phyloP scores from a whole-genome alignment of 2,113 vertebrate genomes.

The Saimiri boliviensis region DNA sequence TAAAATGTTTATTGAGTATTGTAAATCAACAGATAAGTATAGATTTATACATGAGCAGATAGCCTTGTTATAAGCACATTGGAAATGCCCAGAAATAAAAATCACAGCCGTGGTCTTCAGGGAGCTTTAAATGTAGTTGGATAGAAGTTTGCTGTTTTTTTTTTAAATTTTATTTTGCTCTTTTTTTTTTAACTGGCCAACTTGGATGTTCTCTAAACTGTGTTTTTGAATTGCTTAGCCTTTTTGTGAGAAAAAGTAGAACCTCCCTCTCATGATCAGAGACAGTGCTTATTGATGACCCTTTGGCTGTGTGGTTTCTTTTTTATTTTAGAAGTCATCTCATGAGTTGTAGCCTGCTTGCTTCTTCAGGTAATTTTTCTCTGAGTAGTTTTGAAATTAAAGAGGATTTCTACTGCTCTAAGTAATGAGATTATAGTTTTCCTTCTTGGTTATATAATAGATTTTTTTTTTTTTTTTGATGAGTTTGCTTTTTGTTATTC shows the following conservation, averaged over 20 bases:
- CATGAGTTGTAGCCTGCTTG: neutral
- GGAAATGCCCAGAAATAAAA: neutral
- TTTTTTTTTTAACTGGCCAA: neutral
- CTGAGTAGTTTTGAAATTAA: constrained; percentile 19
- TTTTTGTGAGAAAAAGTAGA: neutral
- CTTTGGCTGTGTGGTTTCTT: neutral
- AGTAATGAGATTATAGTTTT: constrained; percentile 31
- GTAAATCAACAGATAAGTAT: neutral
- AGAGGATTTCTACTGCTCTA: neutral
- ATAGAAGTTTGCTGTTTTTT: neutral
- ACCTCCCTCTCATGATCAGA: neutral
- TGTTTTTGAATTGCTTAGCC: neutral
- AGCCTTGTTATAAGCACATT: neutral
- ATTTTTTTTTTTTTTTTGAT: neutral
- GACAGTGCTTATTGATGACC: neutral
- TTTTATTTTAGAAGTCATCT: neutral
- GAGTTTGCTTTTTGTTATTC: constrained; percentile 56
- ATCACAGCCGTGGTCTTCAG: neutral
- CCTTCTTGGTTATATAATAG: neutral
- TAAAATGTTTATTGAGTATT: constrained; percentile 34
- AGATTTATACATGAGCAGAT: neutral
- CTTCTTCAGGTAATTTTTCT: constrained; percentile 44
- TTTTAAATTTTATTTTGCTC: neutral
- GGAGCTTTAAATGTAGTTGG: neutral
- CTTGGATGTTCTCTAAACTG: neutral